Conservation (phyloP, 2,113 vertebrate species). For the Chiloscyllium plagiosum region DNA sequence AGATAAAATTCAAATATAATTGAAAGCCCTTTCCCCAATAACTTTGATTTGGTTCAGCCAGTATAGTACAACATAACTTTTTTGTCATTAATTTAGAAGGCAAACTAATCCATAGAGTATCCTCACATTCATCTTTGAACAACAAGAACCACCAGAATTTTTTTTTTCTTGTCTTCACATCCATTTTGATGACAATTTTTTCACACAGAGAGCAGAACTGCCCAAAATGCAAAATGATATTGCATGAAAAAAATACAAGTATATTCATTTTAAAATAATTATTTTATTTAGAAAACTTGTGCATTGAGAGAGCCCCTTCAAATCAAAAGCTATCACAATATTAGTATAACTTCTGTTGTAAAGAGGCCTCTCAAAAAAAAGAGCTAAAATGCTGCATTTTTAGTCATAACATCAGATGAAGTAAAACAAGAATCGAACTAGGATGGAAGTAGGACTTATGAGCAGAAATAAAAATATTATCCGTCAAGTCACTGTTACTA, state of each 20-base stretch:
- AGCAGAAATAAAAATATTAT: background rate
- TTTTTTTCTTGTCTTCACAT: background rate
- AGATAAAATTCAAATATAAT: slow-evolving; percentile 12
- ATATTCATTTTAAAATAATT: slow-evolving; percentile 63
- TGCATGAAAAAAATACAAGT: slow-evolving; percentile 65
- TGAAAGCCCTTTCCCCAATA: background rate
- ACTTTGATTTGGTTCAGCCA: background rate
- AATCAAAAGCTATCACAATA: background rate
- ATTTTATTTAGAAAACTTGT: slow-evolving; percentile 46
- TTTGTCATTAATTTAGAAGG: background rate
- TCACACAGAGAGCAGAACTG: slow-evolving; percentile 34
- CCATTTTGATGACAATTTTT: background rate
- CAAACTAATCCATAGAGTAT: background rate
- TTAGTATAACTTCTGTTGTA: background rate
- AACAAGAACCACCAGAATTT: background rate
- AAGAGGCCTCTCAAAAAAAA: background rate
- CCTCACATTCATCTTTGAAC: background rate
- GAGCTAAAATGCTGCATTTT: background rate
- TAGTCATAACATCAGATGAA: background rate
- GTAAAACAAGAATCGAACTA: background rate
- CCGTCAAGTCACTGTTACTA: background rate
- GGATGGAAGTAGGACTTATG: background rate
- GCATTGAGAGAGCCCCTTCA: background rate
- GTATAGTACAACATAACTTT: background rate
- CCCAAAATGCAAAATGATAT: slow-evolving; percentile 46